Conservation (phyloP, 2,797 vertebrate species). For the Nyctalus aviator region DNA sequence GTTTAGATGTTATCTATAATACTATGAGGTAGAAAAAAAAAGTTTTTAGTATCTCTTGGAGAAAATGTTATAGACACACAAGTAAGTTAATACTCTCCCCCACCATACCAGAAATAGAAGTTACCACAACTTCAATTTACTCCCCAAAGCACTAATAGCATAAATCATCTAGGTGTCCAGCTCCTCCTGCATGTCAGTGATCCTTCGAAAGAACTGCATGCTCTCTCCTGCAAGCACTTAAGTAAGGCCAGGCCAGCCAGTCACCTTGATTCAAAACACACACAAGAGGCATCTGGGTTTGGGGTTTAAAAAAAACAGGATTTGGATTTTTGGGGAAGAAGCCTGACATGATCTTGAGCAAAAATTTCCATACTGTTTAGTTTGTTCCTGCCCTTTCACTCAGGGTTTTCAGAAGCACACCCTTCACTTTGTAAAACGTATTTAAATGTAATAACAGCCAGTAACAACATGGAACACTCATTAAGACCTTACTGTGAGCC, state of each 20-base stretch:
- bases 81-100: not conserved
- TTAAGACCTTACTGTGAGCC: not conserved
- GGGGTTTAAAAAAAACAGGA: not conserved
- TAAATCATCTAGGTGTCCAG: not conserved
- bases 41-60: constrained; percentile 4
- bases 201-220: not conserved
- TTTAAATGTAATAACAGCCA: not conserved
- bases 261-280: not conserved
- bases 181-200: not conserved
- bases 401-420: not conserved
- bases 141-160: not conserved
- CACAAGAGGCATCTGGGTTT: not conserved
- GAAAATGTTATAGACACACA: constrained; percentile 22
- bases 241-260: not conserved
- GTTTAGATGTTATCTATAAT: not conserved
- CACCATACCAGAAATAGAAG: constrained; percentile 53
- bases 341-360: not conserved
- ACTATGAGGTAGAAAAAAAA: not conserved
- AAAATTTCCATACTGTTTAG: not conserved
- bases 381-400: not conserved
- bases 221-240: not conserved
- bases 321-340: not conserved
- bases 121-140: not conserved
- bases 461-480: not conserved
- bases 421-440: not conserved